Percentiles rank a stretch among this genome's conserved stretches.
phyloP scores from a whole-genome alignment of 2,888 invertebrate species.

The Siphlonurus alternatus region DNA sequence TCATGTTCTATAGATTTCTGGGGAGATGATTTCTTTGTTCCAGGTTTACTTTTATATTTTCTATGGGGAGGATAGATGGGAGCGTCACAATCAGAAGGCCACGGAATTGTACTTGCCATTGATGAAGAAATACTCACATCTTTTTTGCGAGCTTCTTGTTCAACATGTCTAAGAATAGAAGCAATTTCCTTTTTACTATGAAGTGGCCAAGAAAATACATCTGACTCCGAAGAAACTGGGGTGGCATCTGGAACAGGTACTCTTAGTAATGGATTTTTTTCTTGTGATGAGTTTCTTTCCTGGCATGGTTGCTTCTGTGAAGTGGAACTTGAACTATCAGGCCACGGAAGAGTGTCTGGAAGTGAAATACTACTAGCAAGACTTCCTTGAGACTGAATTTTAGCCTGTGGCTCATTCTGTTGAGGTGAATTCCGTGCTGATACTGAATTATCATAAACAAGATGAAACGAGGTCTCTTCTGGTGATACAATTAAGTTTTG shows the following conservation, averaged over 20 bases:
- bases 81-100: neutral
- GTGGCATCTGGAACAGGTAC: neutral
- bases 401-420: no score
- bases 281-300: no score
- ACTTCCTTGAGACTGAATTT: neutral
- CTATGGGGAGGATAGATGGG: neutral
- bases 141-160: neutral
- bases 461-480: neutral
- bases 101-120: neutral
- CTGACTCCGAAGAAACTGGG: neutral
- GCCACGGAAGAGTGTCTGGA: neutral
- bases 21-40: no score
- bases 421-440: neutral
- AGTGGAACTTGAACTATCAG: neutral
- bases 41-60: neutral
- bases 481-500: no score
- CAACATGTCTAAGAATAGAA: neutral
- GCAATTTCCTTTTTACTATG: neutral
- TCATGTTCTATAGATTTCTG: no score
- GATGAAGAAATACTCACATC: neutral
- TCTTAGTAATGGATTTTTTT: no score
- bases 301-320: no score
- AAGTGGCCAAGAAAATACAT: neutral
- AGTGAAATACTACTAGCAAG: neutral
- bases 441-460: neutral